Evolutionary conservation across 2,113 vertebrate genomes (phyloP), one percentile per base, ranked within the genome.

Genomic region (Rhombomys opimus): DNA sequence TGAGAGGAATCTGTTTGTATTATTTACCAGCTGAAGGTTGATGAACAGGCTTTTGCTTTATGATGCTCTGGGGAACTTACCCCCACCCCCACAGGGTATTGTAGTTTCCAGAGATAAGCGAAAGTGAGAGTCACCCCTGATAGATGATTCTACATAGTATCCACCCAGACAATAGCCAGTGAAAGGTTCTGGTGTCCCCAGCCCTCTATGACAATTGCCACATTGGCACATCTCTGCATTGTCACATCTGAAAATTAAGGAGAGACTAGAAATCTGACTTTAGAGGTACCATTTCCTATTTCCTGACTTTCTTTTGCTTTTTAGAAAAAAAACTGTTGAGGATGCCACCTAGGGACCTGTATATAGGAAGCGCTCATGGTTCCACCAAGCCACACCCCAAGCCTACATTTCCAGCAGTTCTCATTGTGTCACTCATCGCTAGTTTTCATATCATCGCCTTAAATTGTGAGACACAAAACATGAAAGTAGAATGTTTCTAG

Each of bases 141-240:
- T 30, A 0, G 65, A 59, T 18, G 61, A 38, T 35, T 41, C 61
- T 54, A 22, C 41, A 57, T 54, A 2, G 0, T 23, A 54, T 17
- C 35, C 9, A 4, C 0, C 1, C 4, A 18, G 20, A 6, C 23
- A 23, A 0, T 0, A 11, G n/a, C n/a, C 52, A 0, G 52, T 32
- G 20, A 7, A 4, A 2, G 2, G 9, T 4, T 12, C 20, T 4
- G 6, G 2, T 9, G 30, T 5, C 5, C 11, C 57, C 30, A 9
- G 41, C 15, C 22, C 12, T 5, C 17, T 1, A 3, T 3, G 25
- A 17, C 27, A 22, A 5, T 7, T 10, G 32, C 18, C 17, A 27
- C 0, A 1, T 20, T 41, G 6, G 80, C 46, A 10, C 1, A 22
- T n/a, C 13, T n/a, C 11, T 0, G 7, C 9, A 10, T 50, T 12